phyloP scores from a whole-genome alignment of 2,888 invertebrate genomes.

The Zele albiditarsus region DNA sequence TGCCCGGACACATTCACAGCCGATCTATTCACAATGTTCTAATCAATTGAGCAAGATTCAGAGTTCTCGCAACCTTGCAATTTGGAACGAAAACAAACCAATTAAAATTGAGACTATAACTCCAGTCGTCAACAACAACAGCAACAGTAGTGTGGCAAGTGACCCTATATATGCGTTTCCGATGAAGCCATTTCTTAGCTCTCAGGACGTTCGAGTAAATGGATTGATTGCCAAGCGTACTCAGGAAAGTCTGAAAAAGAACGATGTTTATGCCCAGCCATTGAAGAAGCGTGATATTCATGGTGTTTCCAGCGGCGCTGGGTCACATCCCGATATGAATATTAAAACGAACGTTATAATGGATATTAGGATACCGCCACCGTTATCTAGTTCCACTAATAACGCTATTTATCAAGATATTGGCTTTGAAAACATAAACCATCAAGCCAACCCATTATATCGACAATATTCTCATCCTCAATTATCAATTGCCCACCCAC shows the following conservation, averaged over 20 bases:
- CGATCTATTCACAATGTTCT: slow-evolving; percentile 55
- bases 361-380: slow-evolving; percentile 28
- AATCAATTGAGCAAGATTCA: slow-evolving; percentile 29
- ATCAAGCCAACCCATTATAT: slow-evolving; percentile 49
- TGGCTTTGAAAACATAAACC: not conserved
- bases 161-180: slow-evolving; percentile 69
- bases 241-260: slow-evolving; percentile 36
- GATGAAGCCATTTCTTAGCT: slow-evolving; percentile 69
- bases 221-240: slow-evolving; percentile 55
- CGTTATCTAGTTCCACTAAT: not conserved
- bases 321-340: slow-evolving; percentile 59
- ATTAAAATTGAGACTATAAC: not conserved
- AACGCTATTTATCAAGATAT: slow-evolving; percentile 16
- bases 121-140: slow-evolving; percentile 40
- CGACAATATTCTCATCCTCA: slow-evolving; percentile 68
- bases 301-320: slow-evolving; percentile 53
- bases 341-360: not conserved
- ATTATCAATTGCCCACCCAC: slow-evolving; percentile 42
- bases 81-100: slow-evolving; percentile 34
- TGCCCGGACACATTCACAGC: slow-evolving; percentile 66
- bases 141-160: slow-evolving; percentile 55
- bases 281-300: slow-evolving; percentile 40
- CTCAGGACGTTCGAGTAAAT: slow-evolving; percentile 67
- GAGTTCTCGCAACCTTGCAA: slow-evolving; percentile 61
- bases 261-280: slow-evolving; percentile 49